phyloP scores from a whole-genome alignment of 2,888 invertebrate genomes.

The Mesorhabditis belari region DNA sequence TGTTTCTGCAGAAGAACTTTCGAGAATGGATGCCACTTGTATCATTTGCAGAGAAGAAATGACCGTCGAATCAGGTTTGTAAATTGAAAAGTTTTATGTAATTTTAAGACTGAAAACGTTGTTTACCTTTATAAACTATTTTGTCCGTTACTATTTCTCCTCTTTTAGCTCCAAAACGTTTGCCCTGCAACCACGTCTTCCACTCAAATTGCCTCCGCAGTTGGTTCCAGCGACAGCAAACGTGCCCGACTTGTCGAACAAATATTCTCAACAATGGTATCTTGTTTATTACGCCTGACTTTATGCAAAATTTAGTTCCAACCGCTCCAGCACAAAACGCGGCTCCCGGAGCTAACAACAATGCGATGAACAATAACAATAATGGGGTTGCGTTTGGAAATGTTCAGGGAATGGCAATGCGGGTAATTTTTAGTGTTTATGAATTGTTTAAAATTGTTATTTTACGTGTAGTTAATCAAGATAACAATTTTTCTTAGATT shows the following conservation, averaged over 20 bases:
- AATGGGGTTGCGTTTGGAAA: neutral
- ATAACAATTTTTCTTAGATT: too few relatives aligned
- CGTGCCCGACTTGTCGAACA: constrained; percentile 85
- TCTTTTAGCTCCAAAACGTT: constrained; percentile 73
- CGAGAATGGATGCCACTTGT: constrained; percentile 68
- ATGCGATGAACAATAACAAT: neutral
- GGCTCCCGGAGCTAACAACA: neutral
- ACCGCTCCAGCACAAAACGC: neutral
- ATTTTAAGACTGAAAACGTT: neutral
- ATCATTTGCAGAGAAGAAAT: constrained; percentile 92
- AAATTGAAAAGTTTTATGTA: neutral
- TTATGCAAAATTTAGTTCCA: too few relatives aligned
- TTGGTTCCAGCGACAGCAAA: constrained; percentile 99
- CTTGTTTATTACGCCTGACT: constrained; percentile 2
- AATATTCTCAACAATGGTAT: too few relatives aligned
- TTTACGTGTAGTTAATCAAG: too few relatives aligned
- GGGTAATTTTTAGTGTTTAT: too few relatives aligned
- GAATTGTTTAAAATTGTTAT: too few relatives aligned
- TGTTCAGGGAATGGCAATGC: too few relatives aligned
- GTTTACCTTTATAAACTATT: neutral
- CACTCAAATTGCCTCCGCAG: constrained; percentile 92
- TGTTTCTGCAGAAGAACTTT: constrained; percentile 40
- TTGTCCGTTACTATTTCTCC: too few relatives aligned
- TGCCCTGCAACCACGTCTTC: constrained; percentile 98
- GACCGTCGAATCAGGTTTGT: constrained; percentile 57